These are phyloP conservation scores for Botia kubotai DNA, from an alignment of 2,797 vertebrate genomes.

Conservation along the genomic window DNA sequence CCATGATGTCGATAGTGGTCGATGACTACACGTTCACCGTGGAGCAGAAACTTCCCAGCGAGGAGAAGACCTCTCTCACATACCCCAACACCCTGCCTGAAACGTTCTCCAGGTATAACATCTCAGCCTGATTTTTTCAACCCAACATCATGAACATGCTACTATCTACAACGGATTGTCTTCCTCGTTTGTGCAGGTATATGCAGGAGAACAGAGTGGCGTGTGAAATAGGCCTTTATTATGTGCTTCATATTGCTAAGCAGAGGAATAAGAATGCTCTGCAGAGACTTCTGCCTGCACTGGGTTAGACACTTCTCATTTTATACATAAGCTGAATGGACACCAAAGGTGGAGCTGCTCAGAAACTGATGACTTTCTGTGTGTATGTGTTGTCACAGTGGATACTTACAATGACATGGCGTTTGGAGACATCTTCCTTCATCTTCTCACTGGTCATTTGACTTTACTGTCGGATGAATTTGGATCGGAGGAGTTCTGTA, in stretches of 20 bases:
- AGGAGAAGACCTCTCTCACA: slow-evolving; percentile 85
- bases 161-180: background rate
- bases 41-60: slow-evolving; percentile 91
- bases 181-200: slow-evolving; percentile 76
- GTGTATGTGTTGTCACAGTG: slow-evolving; percentile 70
- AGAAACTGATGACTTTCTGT: background rate
- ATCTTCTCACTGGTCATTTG: slow-evolving; percentile 91
- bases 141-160: background rate
- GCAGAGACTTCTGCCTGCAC: slow-evolving; percentile 87
- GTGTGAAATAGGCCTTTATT: slow-evolving; percentile 96
- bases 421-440: slow-evolving; percentile 94
- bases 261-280: slow-evolving; percentile 95
- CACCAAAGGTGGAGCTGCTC: no score
- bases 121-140: background rate
- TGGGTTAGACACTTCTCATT: slow-evolving; percentile 79
- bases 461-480: slow-evolving; percentile 93
- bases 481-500: slow-evolving; percentile 90
- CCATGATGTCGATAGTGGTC: slow-evolving; percentile 95
- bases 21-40: slow-evolving; percentile 93
- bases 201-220: slow-evolving; percentile 94
- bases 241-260: slow-evolving; percentile 93
- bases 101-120: slow-evolving; percentile 85
- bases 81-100: slow-evolving; percentile 90
- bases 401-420: slow-evolving; percentile 94
- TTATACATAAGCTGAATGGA: background rate